Percentiles rank a stretch among this genome's conserved stretches.
phyloP scores from a whole-genome alignment of 2,888 invertebrate species.

The Chirona hameri region DNA sequence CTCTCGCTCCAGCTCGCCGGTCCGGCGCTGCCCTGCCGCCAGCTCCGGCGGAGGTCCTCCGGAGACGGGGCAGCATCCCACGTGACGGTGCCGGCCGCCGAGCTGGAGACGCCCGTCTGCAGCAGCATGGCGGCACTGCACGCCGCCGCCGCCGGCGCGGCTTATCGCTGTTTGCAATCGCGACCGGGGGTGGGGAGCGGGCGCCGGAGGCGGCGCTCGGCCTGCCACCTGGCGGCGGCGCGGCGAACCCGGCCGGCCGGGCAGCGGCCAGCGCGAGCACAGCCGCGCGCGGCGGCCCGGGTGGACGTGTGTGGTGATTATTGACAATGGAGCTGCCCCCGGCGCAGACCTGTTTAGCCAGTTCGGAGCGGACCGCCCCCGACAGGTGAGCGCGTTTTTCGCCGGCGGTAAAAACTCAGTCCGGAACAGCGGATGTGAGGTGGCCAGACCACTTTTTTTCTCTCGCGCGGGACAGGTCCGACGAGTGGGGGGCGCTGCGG shows the following conservation, averaged over 20 bases:
- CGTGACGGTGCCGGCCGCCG: not conserved
- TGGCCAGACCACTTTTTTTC: not conserved
- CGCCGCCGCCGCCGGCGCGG: not conserved
- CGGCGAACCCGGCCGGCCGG: not conserved
- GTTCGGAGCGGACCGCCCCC: not conserved
- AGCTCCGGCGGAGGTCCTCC: no score
- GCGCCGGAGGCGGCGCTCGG: not conserved
- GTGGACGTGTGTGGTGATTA: not conserved
- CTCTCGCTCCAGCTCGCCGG: no score
- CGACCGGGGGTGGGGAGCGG: not conserved
- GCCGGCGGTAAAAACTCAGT: not conserved
- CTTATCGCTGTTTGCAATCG: not conserved
- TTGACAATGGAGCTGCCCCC: constrained; percentile 8
- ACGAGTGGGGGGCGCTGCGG: not conserved
- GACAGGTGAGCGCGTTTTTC: constrained; percentile 23
- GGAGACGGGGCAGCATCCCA: not conserved
- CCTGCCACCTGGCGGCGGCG: not conserved
- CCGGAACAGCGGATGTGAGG: not conserved
- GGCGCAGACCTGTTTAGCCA: not conserved
- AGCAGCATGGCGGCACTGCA: constrained; percentile 7
- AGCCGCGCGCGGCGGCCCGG: not conserved
- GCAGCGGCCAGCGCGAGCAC: not conserved
- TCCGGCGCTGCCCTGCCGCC: no score
- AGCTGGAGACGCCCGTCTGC: not conserved
- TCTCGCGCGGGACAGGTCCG: not conserved